Conservation (phyloP, 2,888 invertebrate species). For the Pseudoips prasinana region DNA sequence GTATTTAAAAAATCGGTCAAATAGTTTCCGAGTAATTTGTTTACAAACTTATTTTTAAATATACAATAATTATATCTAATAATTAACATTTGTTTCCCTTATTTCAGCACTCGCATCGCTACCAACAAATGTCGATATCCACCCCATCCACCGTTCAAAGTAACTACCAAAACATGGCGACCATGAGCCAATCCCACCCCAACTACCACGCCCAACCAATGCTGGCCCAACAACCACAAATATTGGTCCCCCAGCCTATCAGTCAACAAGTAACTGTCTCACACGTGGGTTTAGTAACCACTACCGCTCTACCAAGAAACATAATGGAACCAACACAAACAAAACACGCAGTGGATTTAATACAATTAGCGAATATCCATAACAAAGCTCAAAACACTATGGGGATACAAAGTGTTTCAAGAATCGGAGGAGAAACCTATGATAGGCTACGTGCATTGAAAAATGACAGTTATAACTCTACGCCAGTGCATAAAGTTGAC, state of each 20-base stretch:
- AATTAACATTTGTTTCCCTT: neutral
- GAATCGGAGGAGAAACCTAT: conserved; percentile 54
- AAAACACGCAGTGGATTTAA: conserved; percentile 63
- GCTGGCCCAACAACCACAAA: conserved; percentile 38
- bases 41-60: too few species aligned
- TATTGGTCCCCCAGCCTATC: conserved; percentile 32
- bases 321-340: conserved; percentile 57
- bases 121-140: conserved; percentile 71
- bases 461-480: conserved; percentile 55
- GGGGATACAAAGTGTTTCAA: conserved; percentile 55
- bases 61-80: too few species aligned
- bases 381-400: conserved; percentile 47
- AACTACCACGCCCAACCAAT: conserved; percentile 38
- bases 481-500: conserved; percentile 54
- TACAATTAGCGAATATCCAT: conserved; percentile 58
- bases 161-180: conserved; percentile 62
- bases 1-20: too few species aligned
- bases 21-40: too few species aligned
- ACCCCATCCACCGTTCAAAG: conserved; percentile 53
- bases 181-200: conserved; percentile 71
- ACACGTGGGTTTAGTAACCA: conserved; percentile 45
- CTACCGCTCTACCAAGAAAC: conserved; percentile 47
- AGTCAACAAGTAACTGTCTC: conserved; percentile 41
- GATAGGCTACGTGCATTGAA: conserved; percentile 54
- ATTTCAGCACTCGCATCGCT: conserved; percentile 61